Base-by-base conservation (phyloP, 2,113 vertebrate species). In the Sigmodon hispidus region DNA sequence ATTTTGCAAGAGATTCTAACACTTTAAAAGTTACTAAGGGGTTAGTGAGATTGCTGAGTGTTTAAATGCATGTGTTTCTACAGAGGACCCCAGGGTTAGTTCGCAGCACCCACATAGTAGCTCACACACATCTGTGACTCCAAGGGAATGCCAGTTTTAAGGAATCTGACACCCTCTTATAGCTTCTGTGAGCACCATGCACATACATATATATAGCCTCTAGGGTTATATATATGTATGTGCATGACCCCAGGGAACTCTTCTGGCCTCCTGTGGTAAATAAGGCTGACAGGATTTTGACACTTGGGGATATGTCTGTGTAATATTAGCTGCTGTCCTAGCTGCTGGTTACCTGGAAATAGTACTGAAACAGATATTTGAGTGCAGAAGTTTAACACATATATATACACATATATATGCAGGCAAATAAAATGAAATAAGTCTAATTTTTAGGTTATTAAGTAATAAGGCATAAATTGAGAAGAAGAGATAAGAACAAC, bases 11-110 rank as follows among this genome's bases (percentile, higher is more conserved):
- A 59, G 15, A 75, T 67, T 55, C 36, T 0, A 73, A 6, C 29
- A 70, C 84, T 91, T 90, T 73, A 76, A 92, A 89, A 86, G 55
- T 83, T 83, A 61, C n/a, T 59, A 26, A 83, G n/a, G 13, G 5
- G 2, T 40, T 59, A 36, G 24, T 43, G 79, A 83, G 55, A 83
- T 26, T 7, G 55, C 57, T 29, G n/a, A 40, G 24, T 40, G n/a
- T 6, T 59, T 83, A 59, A 29, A 83, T 13, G 55, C 13, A 59
- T 83, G 40, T 59, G 5, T 59, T 59, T 24, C 59, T 59, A 13
- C 55, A 59, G n/a, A 15, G n/a, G 22, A 83, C 55, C 55, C 55
- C 22, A 61, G 11, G 36, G 22, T 83, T 26, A 61, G 55, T 83
- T 61, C n/a, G 13, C 0, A 59, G 24, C 12, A 83, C 22, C n/a